Evolutionary conservation across 1,140 invertebrate genomes (phyloP), one percentile per base, ranked within the genome.

Genomic region (Musca vetustissima): DNA sequence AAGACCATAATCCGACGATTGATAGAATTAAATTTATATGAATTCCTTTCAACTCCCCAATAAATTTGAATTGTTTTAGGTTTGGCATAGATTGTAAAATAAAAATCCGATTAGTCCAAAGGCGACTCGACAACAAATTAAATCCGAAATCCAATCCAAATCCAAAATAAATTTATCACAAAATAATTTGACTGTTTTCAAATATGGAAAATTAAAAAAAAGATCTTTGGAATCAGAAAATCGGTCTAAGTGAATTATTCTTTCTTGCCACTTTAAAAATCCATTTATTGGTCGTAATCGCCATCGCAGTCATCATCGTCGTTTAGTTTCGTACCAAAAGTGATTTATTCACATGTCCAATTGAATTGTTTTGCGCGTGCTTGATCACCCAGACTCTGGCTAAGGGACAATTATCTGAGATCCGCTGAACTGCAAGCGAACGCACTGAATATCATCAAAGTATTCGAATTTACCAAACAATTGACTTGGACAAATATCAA

Each of bases 341-440:
- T 70, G 69, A 70, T 70, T 70, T 70, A 70, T 70, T 59, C 69
- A 66, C 64, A 66, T 70, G 69, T 67, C 65, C 61, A 70, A 65
- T 70, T 70, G 55, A 70, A 70, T 70, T 70, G 69, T 66, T 69
- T 70, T 70, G 69, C 69, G 53, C 67, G 59, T 64, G 67, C 67
- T 59, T 52, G 57, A 43, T 61, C 57, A 61, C 57, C 57, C 57
- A 61, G 36, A 61, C 32, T 43, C 28, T 32, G 13, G 21, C 17
- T 13, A 28, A 7, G n/a, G 32, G 52, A 48, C 55, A 59, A 67
- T 67, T 55, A 57, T 61, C 66, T 61, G 36, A 24, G 36, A 43
- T 43, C 36, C 7, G n/a, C n/a, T n/a, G n/a, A 21, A 52, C 4
- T 49, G 48, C 48, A 49, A 52, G 21, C 7, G 21, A 52, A 52